These are phyloP conservation scores for Ophioninae sp. DNA, from an alignment of 2,888 invertebrate genomes.

Conservation along the genomic window DNA sequence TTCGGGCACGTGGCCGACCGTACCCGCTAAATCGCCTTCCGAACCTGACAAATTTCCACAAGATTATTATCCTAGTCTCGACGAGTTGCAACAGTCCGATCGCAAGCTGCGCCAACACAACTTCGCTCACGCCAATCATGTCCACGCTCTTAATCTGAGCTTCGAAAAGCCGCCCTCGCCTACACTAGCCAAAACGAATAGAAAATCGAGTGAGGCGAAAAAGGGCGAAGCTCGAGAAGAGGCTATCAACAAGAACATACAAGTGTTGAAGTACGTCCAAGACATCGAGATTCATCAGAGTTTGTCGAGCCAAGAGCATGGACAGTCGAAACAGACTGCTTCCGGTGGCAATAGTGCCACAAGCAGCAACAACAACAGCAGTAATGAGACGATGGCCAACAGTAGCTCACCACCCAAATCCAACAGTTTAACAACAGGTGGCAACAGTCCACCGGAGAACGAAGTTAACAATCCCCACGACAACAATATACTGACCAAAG, in stretches of 20 bases:
- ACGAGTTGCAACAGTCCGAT: conserved; percentile 76
- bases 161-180: conserved; percentile 77
- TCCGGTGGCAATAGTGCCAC: conserved; percentile 63
- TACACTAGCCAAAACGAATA: conserved; percentile 71
- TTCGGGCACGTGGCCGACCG: conserved; percentile 74
- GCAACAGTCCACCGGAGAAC: conserved; percentile 65
- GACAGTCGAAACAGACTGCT: conserved; percentile 59
- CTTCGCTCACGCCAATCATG: conserved; percentile 74
- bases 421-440: conserved; percentile 64
- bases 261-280: conserved; percentile 80
- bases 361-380: conserved; percentile 65
- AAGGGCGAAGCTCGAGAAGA: conserved; percentile 76
- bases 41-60: conserved; percentile 77
- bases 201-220: conserved; percentile 72
- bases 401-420: conserved; percentile 66
- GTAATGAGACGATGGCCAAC: conserved; percentile 62
- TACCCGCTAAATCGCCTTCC: conserved; percentile 71
- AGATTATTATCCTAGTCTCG: conserved; percentile 79
- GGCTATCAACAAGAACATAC: conserved; percentile 77
- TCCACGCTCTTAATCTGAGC: conserved; percentile 70
- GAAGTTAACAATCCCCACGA: conserved; percentile 66
- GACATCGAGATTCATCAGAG: conserved; percentile 82
- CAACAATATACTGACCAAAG: conserved; percentile 65
- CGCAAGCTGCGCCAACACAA: conserved; percentile 75
- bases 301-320: conserved; percentile 76